Percentiles rank a stretch among this genome's conserved stretches.
phyloP scores from a whole-genome alignment of 2,113 vertebrate genomes.

The Illadopsis cleaveri region DNA sequence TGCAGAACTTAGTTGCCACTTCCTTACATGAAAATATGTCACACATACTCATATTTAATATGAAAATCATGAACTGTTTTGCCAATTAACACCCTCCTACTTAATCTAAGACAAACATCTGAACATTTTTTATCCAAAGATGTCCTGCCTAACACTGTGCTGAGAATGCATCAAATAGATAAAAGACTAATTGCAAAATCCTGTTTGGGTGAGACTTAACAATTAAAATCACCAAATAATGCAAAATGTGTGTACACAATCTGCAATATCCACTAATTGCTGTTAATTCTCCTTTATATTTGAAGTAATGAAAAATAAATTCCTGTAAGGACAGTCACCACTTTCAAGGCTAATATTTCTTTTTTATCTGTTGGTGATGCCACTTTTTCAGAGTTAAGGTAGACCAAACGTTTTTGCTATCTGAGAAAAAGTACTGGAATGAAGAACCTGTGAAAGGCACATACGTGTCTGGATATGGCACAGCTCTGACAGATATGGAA shows the following conservation, averaged over 20 bases:
- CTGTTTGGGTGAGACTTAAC: conserved; percentile 13
- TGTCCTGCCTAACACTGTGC: conserved; percentile 15
- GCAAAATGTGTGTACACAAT: not conserved
- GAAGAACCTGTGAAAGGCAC: not conserved
- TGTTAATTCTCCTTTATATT: not conserved
- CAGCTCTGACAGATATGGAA: not conserved
- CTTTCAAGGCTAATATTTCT: not conserved
- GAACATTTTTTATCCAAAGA: conserved; percentile 12
- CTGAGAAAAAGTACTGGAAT: not conserved
- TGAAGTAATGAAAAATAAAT: not conserved
- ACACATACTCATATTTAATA: not conserved
- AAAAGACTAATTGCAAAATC: conserved; percentile 37
- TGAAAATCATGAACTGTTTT: conserved; percentile 23
- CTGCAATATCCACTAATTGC: not conserved
- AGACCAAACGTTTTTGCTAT: not conserved
- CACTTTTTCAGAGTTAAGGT: not conserved
- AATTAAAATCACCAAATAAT: conserved; percentile 24
- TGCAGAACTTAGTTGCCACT: not conserved
- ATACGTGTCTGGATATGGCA: rapidly evolving
- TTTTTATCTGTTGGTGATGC: not conserved
- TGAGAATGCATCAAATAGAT: conserved; percentile 9
- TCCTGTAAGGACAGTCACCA: not conserved
- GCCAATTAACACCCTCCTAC: conserved; percentile 56
- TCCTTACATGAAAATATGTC: not conserved
- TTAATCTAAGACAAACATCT: conserved; percentile 38